Conservation (phyloP, 2,797 vertebrate species). For the Loris lydekkerianus region DNA sequence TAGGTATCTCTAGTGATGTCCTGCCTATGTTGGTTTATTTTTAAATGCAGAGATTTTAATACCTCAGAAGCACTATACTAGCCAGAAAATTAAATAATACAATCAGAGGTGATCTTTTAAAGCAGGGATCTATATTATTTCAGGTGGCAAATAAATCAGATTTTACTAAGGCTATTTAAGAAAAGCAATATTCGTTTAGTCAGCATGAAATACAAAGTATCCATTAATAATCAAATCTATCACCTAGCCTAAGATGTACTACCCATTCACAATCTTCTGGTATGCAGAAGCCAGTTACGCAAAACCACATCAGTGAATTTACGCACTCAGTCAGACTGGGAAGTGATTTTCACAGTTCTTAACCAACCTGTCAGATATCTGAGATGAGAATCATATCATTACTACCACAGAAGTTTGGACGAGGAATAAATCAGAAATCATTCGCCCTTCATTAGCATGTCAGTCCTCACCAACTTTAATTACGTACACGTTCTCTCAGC, state of each 20-base stretch:
- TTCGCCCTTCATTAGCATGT: not conserved
- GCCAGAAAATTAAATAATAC: not conserved
- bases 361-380: not conserved
- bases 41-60: slow-evolving; percentile 31
- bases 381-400: not conserved
- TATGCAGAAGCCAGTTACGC: not conserved
- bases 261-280: not conserved
- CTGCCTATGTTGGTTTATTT: not conserved
- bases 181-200: not conserved
- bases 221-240: not conserved
- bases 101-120: not conserved
- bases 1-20: not conserved
- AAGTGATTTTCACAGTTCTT: not conserved
- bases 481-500: not conserved
- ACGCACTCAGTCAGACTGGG: not conserved
- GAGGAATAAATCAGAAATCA: slow-evolving; percentile 48
- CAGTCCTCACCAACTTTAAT: not conserved
- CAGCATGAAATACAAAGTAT: slow-evolving; percentile 6
- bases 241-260: not conserved
- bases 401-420: not conserved
- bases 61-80: not conserved
- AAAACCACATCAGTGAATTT: not conserved
- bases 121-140: slow-evolving; percentile 48
- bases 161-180: slow-evolving; percentile 29
- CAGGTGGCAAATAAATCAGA: slow-evolving; percentile 29